Evolutionary conservation across 2,888 invertebrate genomes (phyloP), one percentile per base, ranked within the genome.

Genomic region (Glomeris marginata): DNA sequence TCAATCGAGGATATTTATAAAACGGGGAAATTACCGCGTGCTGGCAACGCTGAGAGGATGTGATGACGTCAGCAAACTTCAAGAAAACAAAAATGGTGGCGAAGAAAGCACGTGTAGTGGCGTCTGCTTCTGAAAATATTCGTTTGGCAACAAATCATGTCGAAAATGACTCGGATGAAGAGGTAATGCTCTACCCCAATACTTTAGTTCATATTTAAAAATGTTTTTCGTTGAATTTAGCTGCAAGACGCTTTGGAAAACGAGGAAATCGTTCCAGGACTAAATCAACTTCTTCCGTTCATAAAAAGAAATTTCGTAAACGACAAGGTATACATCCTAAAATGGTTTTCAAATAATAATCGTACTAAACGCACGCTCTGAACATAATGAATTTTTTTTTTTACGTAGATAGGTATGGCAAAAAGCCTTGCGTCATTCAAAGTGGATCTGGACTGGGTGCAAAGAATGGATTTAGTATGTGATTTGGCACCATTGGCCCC

Each of bases 211-310:
- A 13, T 4, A 4, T 2, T 11, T 13, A 28, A 21, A 13, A 16
- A n/a, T 13, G 33, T 53, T 45, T 11, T 49, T 47, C 21, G 47
- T 55, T 42, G 57, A 44, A 70, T 69, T 48, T 63, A 92, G 90
- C 68, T 95, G 50, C 91, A 88, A 77, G 81, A 84, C 63, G 91
- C 92, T 0, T 87, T 90, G 66, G 80, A 80, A 0, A 77, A 80
- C 60, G 92, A 92, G 1, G 72, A 81, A 48, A 63, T 95, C 0
- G 86, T 91, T 64, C 84, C 90, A 1, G 91, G 91, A 1, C 68
- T 92, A 0, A 88, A 90, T 66, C 57, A 61, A 28, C 59, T 61
- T 51, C 57, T 58, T 1, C 53, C 54, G 71, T 76, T 57, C 69
- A 70, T 59, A 63, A 74, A 51, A 72, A 74, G 56, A 77, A 74